Conservation (phyloP, 2,888 invertebrate genomes). For the Phortica magna region DNA sequence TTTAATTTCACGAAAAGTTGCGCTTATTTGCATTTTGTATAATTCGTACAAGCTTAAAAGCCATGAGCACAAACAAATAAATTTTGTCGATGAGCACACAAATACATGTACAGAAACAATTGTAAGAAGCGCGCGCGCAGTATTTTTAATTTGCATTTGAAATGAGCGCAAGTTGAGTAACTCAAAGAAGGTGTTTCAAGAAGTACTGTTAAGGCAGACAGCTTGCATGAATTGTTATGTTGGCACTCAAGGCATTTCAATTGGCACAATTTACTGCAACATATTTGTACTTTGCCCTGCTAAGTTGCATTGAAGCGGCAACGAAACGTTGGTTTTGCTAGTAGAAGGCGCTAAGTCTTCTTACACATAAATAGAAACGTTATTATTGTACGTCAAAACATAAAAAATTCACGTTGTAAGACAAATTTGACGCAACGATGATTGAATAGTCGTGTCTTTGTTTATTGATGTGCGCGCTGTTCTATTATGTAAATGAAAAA, state of each 20-base stretch:
- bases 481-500: background rate
- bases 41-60: background rate
- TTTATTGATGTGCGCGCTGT: too few relatives aligned
- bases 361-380: too few relatives aligned
- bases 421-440: too few relatives aligned
- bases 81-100: background rate
- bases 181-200: background rate
- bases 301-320: too few relatives aligned
- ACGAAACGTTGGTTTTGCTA: too few relatives aligned
- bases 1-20: conserved; percentile 5
- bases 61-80: background rate
- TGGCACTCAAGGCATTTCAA: background rate
- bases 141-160: conserved; percentile 65
- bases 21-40: conserved; percentile 17
- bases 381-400: too few relatives aligned
- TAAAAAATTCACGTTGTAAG: too few relatives aligned
- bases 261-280: background rate
- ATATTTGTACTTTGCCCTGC: background rate
- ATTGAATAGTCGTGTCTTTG: too few relatives aligned
- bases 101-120: too few relatives aligned
- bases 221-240: too few relatives aligned
- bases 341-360: too few relatives aligned
- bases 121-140: conserved; percentile 55
- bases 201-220: too few relatives aligned
- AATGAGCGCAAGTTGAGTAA: conserved; percentile 50